A percentile compares a stretch with the other conserved stretches of the same genome.
phyloP scores from a whole-genome alignment of 1,140 invertebrate genomes.

The Zaprionus davidi region DNA sequence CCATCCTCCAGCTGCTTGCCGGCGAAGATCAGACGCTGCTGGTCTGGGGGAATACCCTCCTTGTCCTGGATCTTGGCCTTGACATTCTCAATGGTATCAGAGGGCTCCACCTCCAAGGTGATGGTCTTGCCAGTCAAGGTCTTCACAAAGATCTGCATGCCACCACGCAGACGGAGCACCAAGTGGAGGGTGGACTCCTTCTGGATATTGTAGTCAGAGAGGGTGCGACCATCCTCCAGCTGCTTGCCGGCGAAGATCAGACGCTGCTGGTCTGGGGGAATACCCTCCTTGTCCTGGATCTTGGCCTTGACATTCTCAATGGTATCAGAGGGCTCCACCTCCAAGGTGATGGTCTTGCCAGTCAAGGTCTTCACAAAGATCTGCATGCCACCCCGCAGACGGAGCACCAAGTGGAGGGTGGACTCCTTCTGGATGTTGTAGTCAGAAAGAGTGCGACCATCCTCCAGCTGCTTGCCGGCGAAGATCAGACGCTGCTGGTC shows the following conservation, averaged over 20 bases:
- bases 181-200: slow-evolving; percentile 92
- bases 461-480: slow-evolving; percentile 41
- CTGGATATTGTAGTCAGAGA: slow-evolving; percentile 91
- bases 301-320: slow-evolving; percentile 93
- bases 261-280: slow-evolving; percentile 90
- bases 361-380: slow-evolving; percentile 93
- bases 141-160: slow-evolving; percentile 92
- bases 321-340: slow-evolving; percentile 91
- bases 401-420: slow-evolving; percentile 90
- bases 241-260: slow-evolving; percentile 91
- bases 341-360: slow-evolving; percentile 93
- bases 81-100: slow-evolving; percentile 93
- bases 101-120: slow-evolving; percentile 91
- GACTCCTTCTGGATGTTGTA: slow-evolving; percentile 92
- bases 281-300: slow-evolving; percentile 90
- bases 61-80: slow-evolving; percentile 92
- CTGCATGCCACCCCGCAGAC: slow-evolving; percentile 90
- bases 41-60: slow-evolving; percentile 89
- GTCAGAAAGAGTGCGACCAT: slow-evolving; percentile 39
- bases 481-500: slow-evolving; percentile 50
- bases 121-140: slow-evolving; percentile 93
- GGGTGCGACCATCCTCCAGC: slow-evolving; percentile 91
- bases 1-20: slow-evolving; percentile 90
- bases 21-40: slow-evolving; percentile 89
- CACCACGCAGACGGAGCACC: slow-evolving; percentile 88